Evolutionary conservation across 2,113 vertebrate species (phyloP), one percentile per base, ranked within the genome.

Genomic region (Raja brachyura): DNA sequence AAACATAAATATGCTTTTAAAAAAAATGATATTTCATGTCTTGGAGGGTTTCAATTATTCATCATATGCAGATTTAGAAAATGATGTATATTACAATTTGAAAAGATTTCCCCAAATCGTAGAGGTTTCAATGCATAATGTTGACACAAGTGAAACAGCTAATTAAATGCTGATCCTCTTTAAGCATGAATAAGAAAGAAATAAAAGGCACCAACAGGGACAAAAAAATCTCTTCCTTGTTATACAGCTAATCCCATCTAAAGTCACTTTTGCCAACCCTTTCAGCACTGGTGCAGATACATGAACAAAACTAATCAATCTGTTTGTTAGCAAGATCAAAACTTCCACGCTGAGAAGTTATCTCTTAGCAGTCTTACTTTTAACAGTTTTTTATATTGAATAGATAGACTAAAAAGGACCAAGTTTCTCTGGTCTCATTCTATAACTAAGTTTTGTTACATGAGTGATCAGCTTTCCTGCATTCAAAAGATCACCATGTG

Each of bases 111-210:
- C 68, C 31, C 33, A 70, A 70, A 22, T 48, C 22, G 16, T 73
- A 25, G 1, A 20, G 39, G 11, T 88, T 79, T 63, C 90, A 92
- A 54, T 74, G 25, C 31, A 63, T 73, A 54, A 48, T 13, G 39
- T 73, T 74, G 33, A 33, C 33, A 54, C n/a, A 22, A 73, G 18
- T 54, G 90, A 92, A 70, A 14, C 66, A 28, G 22, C 66, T 54
- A 68, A 92, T 92, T 92, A 74, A 73, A n/a, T 59, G 90, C 66
- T 74, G 9, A 54, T 92, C 48, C 20, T 22, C 54, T 74, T 92
- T 63, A 48, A 74, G 0, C 33, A 28, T 92, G 68, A 73, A 48
- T 73, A 74, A 88, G 61, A 88, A 63, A 61, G 14, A 66, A 92
- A 25, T 10, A 73, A 92, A 74, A 28, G 0, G 11, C 68, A 28